Evolutionary conservation across 2,113 vertebrate genomes (phyloP).

Genomic region (Mixornis gularis): DNA sequence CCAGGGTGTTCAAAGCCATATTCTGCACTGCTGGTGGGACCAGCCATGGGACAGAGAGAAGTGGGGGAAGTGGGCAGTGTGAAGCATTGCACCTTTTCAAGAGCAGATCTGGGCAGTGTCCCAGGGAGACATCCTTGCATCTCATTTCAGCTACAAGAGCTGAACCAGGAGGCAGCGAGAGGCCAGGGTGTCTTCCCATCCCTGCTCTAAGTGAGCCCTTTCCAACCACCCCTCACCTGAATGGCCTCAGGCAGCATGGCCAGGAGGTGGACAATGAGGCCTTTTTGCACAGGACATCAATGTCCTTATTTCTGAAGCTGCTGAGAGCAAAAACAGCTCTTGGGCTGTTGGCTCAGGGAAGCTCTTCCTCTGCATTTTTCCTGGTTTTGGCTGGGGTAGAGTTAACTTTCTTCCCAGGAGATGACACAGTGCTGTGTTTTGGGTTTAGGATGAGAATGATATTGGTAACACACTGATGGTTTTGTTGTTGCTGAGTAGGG

Average conservation of each 20-base stretch:
- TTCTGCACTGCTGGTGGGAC: not conserved
- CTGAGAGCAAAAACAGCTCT: not conserved
- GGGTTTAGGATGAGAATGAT: not conserved
- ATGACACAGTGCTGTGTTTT: not conserved
- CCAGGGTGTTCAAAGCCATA: not conserved
- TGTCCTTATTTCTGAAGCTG: not conserved
- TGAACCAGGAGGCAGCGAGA: not conserved
- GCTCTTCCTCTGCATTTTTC: not conserved
- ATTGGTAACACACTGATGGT: not conserved
- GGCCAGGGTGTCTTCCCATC: not conserved
- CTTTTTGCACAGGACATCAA: not conserved
- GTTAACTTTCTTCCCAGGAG: not conserved
- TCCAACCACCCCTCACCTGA: not conserved
- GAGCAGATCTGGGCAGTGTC: slow-evolving; percentile 25
- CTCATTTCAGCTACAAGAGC: slow-evolving; percentile 11
- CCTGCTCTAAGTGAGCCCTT: not conserved
- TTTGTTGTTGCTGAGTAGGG: not conserved
- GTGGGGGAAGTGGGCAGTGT: not conserved
- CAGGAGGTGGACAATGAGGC: not conserved
- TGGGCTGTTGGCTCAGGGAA: not conserved
- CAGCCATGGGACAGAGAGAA: not conserved
- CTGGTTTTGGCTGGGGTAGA: not conserved
- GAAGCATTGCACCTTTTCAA: not conserved
- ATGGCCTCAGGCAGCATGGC: not conserved
- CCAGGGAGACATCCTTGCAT: slow-evolving; percentile 26